These are phyloP conservation scores for Eupithecia tripunctaria DNA, from an alignment of 2,888 invertebrate species.

Conservation along the genomic window DNA sequence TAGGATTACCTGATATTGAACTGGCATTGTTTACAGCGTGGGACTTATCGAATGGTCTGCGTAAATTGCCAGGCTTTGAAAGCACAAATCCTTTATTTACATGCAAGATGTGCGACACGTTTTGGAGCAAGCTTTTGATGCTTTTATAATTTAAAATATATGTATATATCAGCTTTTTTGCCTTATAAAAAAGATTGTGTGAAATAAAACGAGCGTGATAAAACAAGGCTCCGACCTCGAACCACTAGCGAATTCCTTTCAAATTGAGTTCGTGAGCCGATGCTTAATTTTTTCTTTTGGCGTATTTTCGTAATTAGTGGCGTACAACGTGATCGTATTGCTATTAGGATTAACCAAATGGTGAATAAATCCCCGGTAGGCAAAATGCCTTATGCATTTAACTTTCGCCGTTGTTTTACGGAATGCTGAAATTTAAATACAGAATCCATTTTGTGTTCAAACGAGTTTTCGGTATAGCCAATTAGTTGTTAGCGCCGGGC, in stretches of 20 bases:
- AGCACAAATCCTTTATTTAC: slow-evolving; percentile 18
- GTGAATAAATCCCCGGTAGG: slow-evolving; percentile 59
- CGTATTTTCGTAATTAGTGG: slow-evolving; percentile 29
- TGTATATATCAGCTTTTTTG: not conserved
- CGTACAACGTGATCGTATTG: slow-evolving; percentile 39
- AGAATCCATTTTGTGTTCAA: slow-evolving; percentile 84
- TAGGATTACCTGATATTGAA: slow-evolving; percentile 41
- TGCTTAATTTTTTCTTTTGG: slow-evolving; percentile 26
- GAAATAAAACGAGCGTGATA: not conserved
- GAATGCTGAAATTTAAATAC: slow-evolving; percentile 84
- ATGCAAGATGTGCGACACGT: slow-evolving; percentile 8
- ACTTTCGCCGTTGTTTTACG: slow-evolving; percentile 80
- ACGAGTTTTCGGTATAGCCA: slow-evolving; percentile 85
- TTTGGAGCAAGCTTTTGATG: slow-evolving; percentile 8
- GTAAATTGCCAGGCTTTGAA: slow-evolving; percentile 19
- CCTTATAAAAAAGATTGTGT: not conserved
- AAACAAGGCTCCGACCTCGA: not conserved
- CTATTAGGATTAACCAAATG: slow-evolving; percentile 48
- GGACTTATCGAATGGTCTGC: slow-evolving; percentile 14
- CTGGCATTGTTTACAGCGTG: slow-evolving; percentile 23
- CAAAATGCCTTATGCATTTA: slow-evolving; percentile 75
- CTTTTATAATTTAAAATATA: not conserved
- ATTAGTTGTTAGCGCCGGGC: slow-evolving; percentile 84
- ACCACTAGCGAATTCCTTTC: slow-evolving; percentile 29
- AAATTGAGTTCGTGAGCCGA: slow-evolving; percentile 32